These are phyloP conservation scores for Dolichotis patagonum DNA, from an alignment of 2,113 vertebrate species.

Conservation along the genomic window DNA sequence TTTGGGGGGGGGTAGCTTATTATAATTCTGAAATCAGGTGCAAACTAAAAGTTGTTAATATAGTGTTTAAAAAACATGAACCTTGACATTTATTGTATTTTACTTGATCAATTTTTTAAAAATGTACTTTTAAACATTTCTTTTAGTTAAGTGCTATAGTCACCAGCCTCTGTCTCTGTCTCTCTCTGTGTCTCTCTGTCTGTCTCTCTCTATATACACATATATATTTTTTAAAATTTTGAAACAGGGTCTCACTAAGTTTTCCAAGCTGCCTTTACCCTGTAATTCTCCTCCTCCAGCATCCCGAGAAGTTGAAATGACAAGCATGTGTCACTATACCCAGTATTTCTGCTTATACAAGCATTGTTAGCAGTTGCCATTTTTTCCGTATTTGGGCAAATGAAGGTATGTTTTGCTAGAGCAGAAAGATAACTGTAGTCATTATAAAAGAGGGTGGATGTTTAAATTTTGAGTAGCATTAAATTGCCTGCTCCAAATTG, in stretches of 20 bases:
- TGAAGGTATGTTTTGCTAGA: neutral
- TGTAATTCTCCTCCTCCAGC: neutral
- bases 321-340: neutral
- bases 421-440: neutral
- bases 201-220: neutral
- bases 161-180: neutral
- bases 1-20: neutral
- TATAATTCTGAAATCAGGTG: neutral
- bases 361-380: neutral
- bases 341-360: neutral
- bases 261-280: neutral
- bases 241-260: neutral
- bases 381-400: neutral
- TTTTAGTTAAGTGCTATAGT: slow-evolving; percentile 4
- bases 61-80: slow-evolving; percentile 24
- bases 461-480: slow-evolving; percentile 14
- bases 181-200: too few relatives aligned
- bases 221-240: neutral
- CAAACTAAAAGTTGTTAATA: neutral
- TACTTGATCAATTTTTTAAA: neutral
- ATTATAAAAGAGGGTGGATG: neutral
- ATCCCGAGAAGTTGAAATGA: neutral
- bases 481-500: neutral
- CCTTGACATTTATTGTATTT: neutral
- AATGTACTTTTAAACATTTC: slow-evolving; percentile 14